phyloP scores from a whole-genome alignment of 2,888 invertebrate genomes.

The Lymantria monacha region DNA sequence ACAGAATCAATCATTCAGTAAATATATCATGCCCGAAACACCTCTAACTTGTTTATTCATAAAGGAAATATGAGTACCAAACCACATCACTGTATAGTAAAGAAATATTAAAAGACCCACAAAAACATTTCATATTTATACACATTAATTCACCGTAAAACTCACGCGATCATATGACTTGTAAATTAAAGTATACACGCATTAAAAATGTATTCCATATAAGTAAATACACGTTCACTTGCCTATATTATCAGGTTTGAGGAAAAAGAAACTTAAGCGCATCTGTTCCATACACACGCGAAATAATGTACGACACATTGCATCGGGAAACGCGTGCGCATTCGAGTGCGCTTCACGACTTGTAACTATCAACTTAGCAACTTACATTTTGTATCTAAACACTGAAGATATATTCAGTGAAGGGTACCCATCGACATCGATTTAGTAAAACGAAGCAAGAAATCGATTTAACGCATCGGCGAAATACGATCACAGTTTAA shows the following conservation, averaged over 20 bases:
- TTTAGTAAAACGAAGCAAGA: slow-evolving; percentile 38
- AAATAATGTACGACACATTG: slow-evolving; percentile 58
- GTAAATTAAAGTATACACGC: slow-evolving; percentile 6
- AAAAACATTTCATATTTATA: slow-evolving; percentile 5
- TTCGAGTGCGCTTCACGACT: slow-evolving; percentile 40
- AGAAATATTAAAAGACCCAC: slow-evolving; percentile 1
- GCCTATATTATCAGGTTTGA: slow-evolving; percentile 59
- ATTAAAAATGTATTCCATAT: slow-evolving; percentile 17
- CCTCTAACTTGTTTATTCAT: too few species aligned
- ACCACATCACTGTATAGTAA: not conserved
- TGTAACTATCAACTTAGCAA: slow-evolving; percentile 25
- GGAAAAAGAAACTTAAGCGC: slow-evolving; percentile 59
- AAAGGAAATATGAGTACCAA: too few species aligned
- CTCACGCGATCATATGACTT: not conserved
- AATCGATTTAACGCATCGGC: slow-evolving; percentile 49
- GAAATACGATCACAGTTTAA: slow-evolving; percentile 12
- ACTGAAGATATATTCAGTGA: slow-evolving; percentile 16
- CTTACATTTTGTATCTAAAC: slow-evolving; percentile 5
- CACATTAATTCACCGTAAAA: not conserved
- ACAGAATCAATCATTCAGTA: too few species aligned
- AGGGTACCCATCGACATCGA: slow-evolving; percentile 28
- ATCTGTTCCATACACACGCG: slow-evolving; percentile 53
- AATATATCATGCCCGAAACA: too few species aligned
- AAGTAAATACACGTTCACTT: slow-evolving; percentile 46
- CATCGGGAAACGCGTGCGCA: slow-evolving; percentile 54